Conservation (phyloP, 2,888 invertebrate genomes). For the Trichopria drosophilae region DNA sequence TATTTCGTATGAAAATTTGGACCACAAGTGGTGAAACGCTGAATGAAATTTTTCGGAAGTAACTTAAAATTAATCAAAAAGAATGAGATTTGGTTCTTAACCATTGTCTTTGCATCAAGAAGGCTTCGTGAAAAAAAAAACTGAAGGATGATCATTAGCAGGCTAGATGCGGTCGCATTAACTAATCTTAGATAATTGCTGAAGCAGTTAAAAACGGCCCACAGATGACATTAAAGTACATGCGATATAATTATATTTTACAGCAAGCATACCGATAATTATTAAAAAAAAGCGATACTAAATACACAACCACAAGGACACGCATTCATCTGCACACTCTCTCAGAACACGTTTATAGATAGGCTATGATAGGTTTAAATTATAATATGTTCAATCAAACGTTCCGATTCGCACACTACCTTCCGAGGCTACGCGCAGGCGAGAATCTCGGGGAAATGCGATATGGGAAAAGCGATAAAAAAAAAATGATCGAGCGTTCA, state of each 20-base stretch:
- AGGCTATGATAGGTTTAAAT: constrained; percentile 57
- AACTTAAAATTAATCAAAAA: too few species aligned
- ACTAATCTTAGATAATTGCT: constrained; percentile 41
- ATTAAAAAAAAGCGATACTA: constrained; percentile 34
- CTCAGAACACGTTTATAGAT: constrained; percentile 48
- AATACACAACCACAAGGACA: constrained; percentile 25
- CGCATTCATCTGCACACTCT: constrained; percentile 14
- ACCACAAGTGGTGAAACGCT: too few species aligned
- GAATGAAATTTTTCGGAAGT: too few species aligned
- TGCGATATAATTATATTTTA: constrained; percentile 43
- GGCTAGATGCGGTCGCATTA: constrained; percentile 45
- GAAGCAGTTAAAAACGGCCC: constrained; percentile 33
- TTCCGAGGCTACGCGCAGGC: constrained; percentile 37
- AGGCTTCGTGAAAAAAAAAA: constrained; percentile 34
- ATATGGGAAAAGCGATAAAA: constrained; percentile 17
- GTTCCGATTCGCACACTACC: constrained; percentile 49
- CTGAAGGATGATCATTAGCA: constrained; percentile 40
- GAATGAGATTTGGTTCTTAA: neutral
- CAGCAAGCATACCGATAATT: constrained; percentile 42
- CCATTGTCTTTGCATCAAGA: constrained; percentile 29
- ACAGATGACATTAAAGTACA: constrained; percentile 35
- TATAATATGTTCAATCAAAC: constrained; percentile 50
- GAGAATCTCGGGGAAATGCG: constrained; percentile 18
- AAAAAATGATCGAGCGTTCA: too few species aligned
- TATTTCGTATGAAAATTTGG: too few species aligned